Conservation (phyloP, 2,797 vertebrate species). For the Helicolenus hilgendorfi region DNA sequence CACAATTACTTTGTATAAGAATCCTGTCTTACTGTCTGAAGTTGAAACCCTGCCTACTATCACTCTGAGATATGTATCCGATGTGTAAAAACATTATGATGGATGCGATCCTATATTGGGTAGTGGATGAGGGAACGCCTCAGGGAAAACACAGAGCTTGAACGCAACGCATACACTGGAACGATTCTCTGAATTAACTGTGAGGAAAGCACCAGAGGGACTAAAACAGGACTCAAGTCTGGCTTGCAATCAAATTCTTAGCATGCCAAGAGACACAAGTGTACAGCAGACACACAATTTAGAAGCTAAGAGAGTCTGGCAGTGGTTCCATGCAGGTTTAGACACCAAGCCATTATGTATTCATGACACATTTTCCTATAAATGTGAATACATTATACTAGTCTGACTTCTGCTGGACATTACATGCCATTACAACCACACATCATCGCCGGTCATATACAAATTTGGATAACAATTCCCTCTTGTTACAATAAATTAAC, state of each 20-base stretch:
- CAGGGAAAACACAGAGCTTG: slow-evolving; percentile 46
- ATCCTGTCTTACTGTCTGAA: slow-evolving; percentile 9
- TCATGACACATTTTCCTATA: neutral
- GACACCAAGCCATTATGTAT: slow-evolving; percentile 4
- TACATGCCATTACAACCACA: slow-evolving; percentile 70
- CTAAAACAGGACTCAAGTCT: slow-evolving; percentile 37
- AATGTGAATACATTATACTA: slow-evolving; percentile 59
- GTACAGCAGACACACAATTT: neutral
- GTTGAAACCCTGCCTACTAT: slow-evolving; percentile 18
- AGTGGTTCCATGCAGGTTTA: slow-evolving; percentile 1
- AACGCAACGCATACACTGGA: slow-evolving; percentile 47
- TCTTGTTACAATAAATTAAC: neutral
- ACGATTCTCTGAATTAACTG: slow-evolving; percentile 66
- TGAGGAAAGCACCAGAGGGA: slow-evolving; percentile 61
- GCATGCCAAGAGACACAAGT: slow-evolving; percentile 32
- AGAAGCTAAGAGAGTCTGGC: neutral
- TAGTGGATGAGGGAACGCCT: slow-evolving; percentile 46
- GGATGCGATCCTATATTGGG: slow-evolving; percentile 61
- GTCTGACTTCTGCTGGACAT: slow-evolving; percentile 87
- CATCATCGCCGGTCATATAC: neutral
- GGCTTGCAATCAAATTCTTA: slow-evolving; percentile 37
- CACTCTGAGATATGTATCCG: slow-evolving; percentile 37
- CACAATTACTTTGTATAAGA: neutral
- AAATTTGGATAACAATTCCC: neutral
- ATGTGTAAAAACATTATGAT: slow-evolving; percentile 70